phyloP scores from a whole-genome alignment of 1,140 invertebrate species.

The Magallana ariakensis region DNA sequence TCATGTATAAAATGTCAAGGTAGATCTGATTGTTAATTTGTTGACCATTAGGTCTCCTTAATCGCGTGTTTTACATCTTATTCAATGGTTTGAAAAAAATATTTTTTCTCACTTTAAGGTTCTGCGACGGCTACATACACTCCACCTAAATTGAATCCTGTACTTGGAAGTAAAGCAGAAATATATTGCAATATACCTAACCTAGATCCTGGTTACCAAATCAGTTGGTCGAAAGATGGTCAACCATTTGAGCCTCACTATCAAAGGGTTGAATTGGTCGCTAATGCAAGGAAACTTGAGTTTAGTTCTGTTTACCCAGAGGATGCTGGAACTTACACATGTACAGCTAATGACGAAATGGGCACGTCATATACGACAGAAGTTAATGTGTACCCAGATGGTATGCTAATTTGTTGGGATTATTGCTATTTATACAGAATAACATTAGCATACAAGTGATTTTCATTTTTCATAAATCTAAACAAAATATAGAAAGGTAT shows the following conservation, averaged over 20 bases:
- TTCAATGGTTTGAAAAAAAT: too few species aligned
- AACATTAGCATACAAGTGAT: too few species aligned
- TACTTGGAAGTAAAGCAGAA: background rate
- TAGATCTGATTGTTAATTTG: too few species aligned
- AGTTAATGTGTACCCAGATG: background rate
- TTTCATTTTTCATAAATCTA: too few species aligned
- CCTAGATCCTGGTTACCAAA: background rate
- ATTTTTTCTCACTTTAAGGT: background rate
- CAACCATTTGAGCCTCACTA: background rate
- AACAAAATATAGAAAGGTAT: too few species aligned
- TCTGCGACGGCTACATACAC: background rate
- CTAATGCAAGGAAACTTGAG: background rate
- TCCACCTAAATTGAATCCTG: background rate
- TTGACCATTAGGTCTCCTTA: too few species aligned
- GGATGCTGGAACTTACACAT: background rate
- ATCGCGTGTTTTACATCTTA: too few species aligned
- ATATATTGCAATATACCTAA: background rate
- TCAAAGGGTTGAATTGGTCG: background rate
- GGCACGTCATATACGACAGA: background rate
- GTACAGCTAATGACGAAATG: background rate
- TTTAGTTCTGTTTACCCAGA: conserved; percentile 3
- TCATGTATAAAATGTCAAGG: too few species aligned
- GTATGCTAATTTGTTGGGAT: background rate
- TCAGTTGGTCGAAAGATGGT: background rate
- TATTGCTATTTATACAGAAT: too few species aligned